Percentiles rank a stretch among this genome's conserved stretches.
phyloP scores from a whole-genome alignment of 1,140 invertebrate species.

The Vollenhovia emeryi region DNA sequence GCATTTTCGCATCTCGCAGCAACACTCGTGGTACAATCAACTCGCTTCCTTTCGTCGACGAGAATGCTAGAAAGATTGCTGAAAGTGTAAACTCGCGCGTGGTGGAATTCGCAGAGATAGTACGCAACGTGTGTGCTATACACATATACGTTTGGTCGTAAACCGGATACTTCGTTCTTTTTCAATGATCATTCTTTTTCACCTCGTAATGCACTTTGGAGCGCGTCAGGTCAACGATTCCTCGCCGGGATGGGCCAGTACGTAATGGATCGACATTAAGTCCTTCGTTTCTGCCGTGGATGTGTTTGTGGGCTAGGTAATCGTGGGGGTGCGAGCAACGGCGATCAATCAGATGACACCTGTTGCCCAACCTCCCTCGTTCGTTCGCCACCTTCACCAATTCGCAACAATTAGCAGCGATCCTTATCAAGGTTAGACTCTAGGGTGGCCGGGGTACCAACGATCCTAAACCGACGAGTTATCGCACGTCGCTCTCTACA shows the following conservation, averaged over 20 bases:
- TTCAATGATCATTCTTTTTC: conserved; percentile 50
- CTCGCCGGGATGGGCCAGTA: conserved; percentile 54
- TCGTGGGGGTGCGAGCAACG: conserved; percentile 80
- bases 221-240: conserved; percentile 55
- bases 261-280: conserved; percentile 79
- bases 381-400: conserved; percentile 82
- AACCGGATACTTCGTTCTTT: conserved; percentile 25
- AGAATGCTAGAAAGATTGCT: background rate
- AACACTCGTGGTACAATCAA: too few relatives aligned
- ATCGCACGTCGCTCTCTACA: conserved; percentile 2
- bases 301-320: conserved; percentile 84
- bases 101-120: background rate
- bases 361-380: conserved; percentile 83
- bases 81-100: background rate
- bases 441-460: conserved; percentile 58
- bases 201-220: conserved; percentile 44
- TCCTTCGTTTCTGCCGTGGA: conserved; percentile 79
- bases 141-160: background rate
- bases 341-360: conserved; percentile 86
- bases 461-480: conserved; percentile 63
- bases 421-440: conserved; percentile 82
- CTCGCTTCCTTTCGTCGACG: background rate
- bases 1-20: background rate
- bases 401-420: conserved; percentile 84
- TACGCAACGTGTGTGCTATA: background rate